Percentiles rank a stretch among this genome's conserved stretches.
Conservation (phyloP, 2,797 vertebrate genomes). For the Tenualosa thibaudeaui region DNA sequence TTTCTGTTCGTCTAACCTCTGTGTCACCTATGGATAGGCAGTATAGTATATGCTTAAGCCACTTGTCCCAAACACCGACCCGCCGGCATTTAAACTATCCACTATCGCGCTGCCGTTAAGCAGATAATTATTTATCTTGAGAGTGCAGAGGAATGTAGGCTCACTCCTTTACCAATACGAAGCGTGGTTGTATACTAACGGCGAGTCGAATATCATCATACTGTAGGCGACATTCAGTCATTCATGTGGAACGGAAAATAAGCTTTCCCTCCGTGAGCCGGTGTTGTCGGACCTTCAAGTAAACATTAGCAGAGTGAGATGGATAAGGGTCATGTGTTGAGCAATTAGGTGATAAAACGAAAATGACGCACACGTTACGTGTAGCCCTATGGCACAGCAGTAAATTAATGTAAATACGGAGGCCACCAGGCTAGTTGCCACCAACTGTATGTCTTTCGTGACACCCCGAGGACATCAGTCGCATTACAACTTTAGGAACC, state of each 20-base stretch:
- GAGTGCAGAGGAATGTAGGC: not conserved
- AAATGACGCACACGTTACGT: not conserved
- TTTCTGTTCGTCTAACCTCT: not conserved
- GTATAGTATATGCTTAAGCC: not conserved
- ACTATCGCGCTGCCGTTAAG: not conserved
- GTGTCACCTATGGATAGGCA: not conserved
- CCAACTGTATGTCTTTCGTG: not conserved
- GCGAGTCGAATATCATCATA: not conserved
- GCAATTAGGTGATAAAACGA: not conserved
- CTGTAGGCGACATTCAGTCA: not conserved
- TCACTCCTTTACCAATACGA: not conserved
- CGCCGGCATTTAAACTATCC: not conserved
- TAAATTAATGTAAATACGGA: not conserved
- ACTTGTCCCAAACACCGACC: not conserved
- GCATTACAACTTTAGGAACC: not conserved
- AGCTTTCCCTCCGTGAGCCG: not conserved
- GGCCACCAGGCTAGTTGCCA: not conserved
- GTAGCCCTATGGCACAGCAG: not conserved
- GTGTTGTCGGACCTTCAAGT: not conserved
- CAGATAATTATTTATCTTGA: not conserved
- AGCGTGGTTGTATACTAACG: not conserved
- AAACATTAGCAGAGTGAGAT: not conserved
- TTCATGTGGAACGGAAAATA: conserved; percentile 3
- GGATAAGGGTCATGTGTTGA: not conserved
- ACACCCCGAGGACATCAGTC: not conserved